Evolutionary conservation across 2,113 vertebrate species (phyloP), one percentile per base, ranked within the genome.

Genomic region (Poeciliopsis occidentalis): DNA sequence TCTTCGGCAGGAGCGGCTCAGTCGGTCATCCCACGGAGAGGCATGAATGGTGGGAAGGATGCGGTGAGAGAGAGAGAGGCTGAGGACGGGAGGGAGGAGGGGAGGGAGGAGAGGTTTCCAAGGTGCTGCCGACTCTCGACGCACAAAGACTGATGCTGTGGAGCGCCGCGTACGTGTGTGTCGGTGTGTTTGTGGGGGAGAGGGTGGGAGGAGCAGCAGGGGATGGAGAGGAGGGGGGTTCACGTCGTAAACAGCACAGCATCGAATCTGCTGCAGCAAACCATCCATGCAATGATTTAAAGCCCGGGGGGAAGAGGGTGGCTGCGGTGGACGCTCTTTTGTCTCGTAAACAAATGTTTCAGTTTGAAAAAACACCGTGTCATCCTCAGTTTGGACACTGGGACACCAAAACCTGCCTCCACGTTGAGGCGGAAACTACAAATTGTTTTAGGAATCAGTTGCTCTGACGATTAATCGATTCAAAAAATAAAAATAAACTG

Each of bases 241-340:
- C 91, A 94, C 92, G 96, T 89, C 89, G 91, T 95, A 94, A 94
- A 95, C 95, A 94, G 94, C 95, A 95, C 96, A 95, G 67, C 94
- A 96, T 96, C 94, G 94, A 95, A 92, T 88, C 92, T 93, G 93
- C 95, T 90, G 96, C 95, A 96, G 95, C 96, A 95, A 96, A 95
- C 94, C 95, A 95, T 94, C 93, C 87, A 87, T 75, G 94, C 86
- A 94, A 94, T 95, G 82, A 90, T 88, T 85, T 84, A 80, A 70
- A 89, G 75, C 83, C 64, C 12, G 15, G 73, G 87, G n/a, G 3
- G 2, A 8, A 67, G 41, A 26, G 72, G 75, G 91, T 80, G 80
- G 88, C 51, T 57, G 92, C 86, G 86, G 86, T 75, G 87, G 91
- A 86, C 80, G 88, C 76, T 34, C 89, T 83, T 90, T 93, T 67